Evolutionary conservation across 1,140 invertebrate species (phyloP), one percentile per base, ranked within the genome.

Genomic region (Eriosoma lanigerum): DNA sequence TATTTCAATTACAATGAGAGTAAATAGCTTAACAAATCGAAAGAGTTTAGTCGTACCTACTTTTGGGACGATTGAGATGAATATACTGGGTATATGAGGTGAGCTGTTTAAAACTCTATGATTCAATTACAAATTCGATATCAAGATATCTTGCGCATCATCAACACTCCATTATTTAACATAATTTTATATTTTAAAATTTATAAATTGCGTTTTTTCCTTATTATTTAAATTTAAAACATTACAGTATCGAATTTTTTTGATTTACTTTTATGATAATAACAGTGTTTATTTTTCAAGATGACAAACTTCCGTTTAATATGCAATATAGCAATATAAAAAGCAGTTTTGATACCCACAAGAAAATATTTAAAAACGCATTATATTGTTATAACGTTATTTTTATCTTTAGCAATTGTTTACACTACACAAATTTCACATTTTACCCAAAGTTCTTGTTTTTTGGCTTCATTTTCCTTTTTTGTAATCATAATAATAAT

Each of bases 261-360:
- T n/a, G n/a, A n/a, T n/a, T n/a, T n/a, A n/a, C 26, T 29, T 26
- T 2, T 15, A 29, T 24, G 29, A 62, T 62, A 62, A 58, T 62
- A 62, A 62, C 24, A 62, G 58, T 62, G 58, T 62, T 60, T 62
- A 62, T 62, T 62, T 15, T 62, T 62, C 26, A 62, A 24, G n/a
- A 19, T 26, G 17, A 26, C 24, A 29, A 62, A 62, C 17, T 62
- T 62, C 29, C 58, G 15, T 29, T 29, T 62, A 29, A 62, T 62
- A 29, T 62, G 26, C 58, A 62, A 29, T 26, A 60, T 60, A 29
- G 17, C 3, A 17, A 62, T 26, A n/a, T n/a, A n/a, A n/a, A n/a
- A n/a, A 24, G 26, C 8, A 26, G 29, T 15, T 29, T 19, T 17
- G 58, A 62, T 26, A 29, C 24, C 9, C 24, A 26, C 12, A 29